These are phyloP conservation scores for Beroe forskalii DNA, from an alignment of 37 sponge, comb jelly and placozoan species.

Conservation along the genomic window DNA sequence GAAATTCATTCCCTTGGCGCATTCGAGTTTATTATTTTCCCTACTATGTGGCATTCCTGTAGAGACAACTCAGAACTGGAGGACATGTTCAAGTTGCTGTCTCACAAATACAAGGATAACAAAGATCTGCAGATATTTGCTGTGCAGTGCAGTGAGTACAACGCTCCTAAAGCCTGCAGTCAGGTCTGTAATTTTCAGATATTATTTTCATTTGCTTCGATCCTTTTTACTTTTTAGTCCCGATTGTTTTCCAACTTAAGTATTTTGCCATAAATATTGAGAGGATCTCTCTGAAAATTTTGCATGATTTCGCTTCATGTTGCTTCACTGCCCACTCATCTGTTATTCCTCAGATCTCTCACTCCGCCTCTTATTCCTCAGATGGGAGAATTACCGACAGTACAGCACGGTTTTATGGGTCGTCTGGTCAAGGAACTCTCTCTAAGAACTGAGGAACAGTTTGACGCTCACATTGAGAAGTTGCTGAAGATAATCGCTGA, in stretches of 20 bases:
- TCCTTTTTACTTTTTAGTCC: no score
- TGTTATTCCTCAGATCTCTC: no score
- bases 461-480: conserved; percentile 2
- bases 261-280: no score
- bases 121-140: conserved; percentile 59
- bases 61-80: conserved; percentile 20
- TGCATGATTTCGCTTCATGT: no score
- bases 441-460: conserved; percentile 29
- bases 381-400: conserved; percentile 6
- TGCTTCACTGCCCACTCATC: no score
- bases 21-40: no score
- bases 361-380: not conserved
- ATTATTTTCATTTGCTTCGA: no score
- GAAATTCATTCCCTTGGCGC: no score
- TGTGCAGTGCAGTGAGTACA: conserved; percentile 13
- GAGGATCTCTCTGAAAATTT: no score
- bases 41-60: no score
- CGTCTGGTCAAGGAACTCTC: conserved; percentile 16
- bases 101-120: conserved; percentile 28
- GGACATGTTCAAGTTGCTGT: conserved; percentile 42
- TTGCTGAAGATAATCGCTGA: conserved; percentile 31
- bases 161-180: conserved; percentile 43
- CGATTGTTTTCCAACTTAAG: no score
- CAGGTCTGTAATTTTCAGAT: not conserved
- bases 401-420: conserved; percentile 51